Percentiles rank a stretch among this genome's conserved stretches.
phyloP scores from a whole-genome alignment of 2,888 invertebrate species.

The Ophonus ardosiacus region DNA sequence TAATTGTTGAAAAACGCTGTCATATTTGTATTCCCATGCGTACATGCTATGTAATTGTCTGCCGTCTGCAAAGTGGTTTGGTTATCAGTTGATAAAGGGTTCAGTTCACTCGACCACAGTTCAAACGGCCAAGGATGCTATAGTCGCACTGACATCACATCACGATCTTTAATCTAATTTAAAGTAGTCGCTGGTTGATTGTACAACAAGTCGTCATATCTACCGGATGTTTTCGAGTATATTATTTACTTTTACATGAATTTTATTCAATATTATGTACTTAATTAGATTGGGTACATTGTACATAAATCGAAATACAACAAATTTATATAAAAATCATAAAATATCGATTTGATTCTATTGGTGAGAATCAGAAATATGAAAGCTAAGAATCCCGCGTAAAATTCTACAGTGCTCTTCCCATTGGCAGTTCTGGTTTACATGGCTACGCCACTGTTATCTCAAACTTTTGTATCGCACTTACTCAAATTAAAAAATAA shows the following conservation, averaged over 20 bases:
- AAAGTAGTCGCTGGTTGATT: neutral
- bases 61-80: neutral
- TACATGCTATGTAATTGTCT: neutral
- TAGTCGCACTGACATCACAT: neutral
- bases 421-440: no score
- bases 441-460: no score
- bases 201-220: neutral
- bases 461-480: no score
- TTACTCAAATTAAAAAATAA: no score
- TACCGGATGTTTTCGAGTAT: neutral
- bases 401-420: no score
- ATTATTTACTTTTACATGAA: neutral
- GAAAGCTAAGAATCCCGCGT: no score
- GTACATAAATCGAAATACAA: no score
- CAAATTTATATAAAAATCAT: no score
- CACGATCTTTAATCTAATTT: neutral
- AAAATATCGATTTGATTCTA: no score
- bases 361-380: no score
- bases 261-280: neutral
- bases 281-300: no score
- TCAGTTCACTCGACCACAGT: constrained; percentile 39
- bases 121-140: constrained; percentile 39
- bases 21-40: neutral
- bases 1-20: neutral
- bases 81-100: constrained; percentile 31